These are phyloP conservation scores for Drosophila fungiperda DNA, from an alignment of 2,888 invertebrate species.

Conservation along the genomic window DNA sequence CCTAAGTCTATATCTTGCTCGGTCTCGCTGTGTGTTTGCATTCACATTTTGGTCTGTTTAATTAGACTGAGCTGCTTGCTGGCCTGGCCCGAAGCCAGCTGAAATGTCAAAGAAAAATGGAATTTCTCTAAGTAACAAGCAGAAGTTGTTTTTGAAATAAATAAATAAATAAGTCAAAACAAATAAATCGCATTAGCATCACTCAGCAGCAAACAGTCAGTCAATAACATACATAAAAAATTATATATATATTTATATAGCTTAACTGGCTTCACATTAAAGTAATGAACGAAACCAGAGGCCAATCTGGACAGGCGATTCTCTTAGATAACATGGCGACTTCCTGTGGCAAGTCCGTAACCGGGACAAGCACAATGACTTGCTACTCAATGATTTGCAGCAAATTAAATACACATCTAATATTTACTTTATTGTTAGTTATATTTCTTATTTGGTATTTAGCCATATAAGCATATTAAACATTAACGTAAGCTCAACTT, in stretches of 20 bases:
- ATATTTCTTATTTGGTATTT: not conserved
- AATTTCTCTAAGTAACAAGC: not conserved
- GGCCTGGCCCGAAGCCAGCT: slow-evolving; percentile 9
- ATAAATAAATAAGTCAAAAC: slow-evolving; percentile 11
- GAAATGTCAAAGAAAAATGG: slow-evolving; percentile 15
- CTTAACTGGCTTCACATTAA: not conserved
- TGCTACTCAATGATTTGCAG: not conserved
- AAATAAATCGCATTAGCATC: slow-evolving; percentile 9
- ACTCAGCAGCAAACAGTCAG: not conserved
- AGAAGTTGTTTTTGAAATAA: slow-evolving; percentile 7
- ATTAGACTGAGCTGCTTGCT: slow-evolving; percentile 35
- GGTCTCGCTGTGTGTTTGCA: slow-evolving; percentile 16
- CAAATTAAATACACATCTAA: not conserved
- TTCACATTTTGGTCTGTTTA: slow-evolving; percentile 42
- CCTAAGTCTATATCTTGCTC: not conserved
- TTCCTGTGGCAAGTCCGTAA: not conserved
- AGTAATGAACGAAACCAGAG: not conserved
- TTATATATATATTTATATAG: not conserved
- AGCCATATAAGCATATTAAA: too few relatives aligned
- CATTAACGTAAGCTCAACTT: too few relatives aligned
- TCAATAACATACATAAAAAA: not conserved
- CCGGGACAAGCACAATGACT: not conserved
- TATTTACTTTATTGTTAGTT: not conserved
- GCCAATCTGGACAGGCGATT: not conserved
- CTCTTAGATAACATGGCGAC: not conserved